Conservation (phyloP, 1,140 invertebrate species). For the Hypothenemus hampei region DNA sequence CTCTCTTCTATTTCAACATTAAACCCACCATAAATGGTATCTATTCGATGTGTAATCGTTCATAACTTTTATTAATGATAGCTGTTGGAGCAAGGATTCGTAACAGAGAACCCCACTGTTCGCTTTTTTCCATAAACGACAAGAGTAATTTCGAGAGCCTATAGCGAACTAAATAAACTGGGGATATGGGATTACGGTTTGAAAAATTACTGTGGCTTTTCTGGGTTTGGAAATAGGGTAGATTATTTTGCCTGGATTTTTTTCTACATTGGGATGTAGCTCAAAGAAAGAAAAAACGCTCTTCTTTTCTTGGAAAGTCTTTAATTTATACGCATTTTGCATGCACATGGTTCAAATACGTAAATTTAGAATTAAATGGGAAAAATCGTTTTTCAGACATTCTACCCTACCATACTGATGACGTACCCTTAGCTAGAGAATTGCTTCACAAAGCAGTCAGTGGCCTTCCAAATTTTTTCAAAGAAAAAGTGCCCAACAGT, state of each 20-base stretch:
- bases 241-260: no score
- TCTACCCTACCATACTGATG: slow-evolving; percentile 68
- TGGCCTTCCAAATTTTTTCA: slow-evolving; percentile 82
- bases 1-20: no score
- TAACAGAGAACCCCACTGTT: slow-evolving; percentile 21
- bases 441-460: slow-evolving; percentile 81
- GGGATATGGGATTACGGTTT: slow-evolving; percentile 23
- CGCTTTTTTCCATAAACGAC: slow-evolving; percentile 13
- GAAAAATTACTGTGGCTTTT: slow-evolving; percentile 27
- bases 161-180: slow-evolving; percentile 26
- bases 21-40: no score
- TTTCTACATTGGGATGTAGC: no score
- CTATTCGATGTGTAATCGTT: no score
- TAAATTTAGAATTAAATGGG: slow-evolving; percentile 12
- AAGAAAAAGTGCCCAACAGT: slow-evolving; percentile 52
- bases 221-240: no score
- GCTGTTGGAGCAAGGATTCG: not conserved
- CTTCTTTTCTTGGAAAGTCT: no score
- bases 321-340: no score
- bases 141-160: slow-evolving; percentile 27
- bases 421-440: slow-evolving; percentile 67
- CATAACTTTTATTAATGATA: slow-evolving; percentile 23
- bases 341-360: not conserved
- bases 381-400: slow-evolving; percentile 69
- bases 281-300: no score